A percentile compares a stretch with the other conserved stretches of the same genome.
These are phyloP conservation scores for Lasioglossum malachurum DNA, from an alignment of 2,888 invertebrate genomes.

Conservation along the genomic window DNA sequence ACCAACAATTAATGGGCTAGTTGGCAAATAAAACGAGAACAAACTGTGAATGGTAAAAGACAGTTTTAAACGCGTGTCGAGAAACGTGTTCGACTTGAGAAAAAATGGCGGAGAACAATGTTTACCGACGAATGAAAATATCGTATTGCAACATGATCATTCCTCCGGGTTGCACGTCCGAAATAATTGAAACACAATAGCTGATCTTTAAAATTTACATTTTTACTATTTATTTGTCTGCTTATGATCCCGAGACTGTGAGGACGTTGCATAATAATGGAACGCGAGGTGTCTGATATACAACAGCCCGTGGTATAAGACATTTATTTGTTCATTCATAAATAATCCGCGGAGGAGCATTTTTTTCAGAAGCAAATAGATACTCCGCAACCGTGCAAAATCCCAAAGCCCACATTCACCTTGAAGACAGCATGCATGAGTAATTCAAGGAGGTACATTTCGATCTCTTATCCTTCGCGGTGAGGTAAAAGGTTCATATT, in stretches of 20 bases:
- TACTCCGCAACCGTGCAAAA: not conserved
- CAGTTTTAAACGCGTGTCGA: not conserved
- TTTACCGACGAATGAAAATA: too few relatives aligned
- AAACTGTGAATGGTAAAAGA: not conserved
- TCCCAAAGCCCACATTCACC: slow-evolving; percentile 17
- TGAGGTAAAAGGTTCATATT: slow-evolving; percentile 58
- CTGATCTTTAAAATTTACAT: too few relatives aligned
- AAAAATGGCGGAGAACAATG: too few relatives aligned
- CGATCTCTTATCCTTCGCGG: slow-evolving; percentile 24
- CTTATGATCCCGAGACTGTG: not conserved
- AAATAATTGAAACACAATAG: too few relatives aligned
- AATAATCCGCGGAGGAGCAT: not conserved
- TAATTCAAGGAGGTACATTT: slow-evolving; percentile 55
- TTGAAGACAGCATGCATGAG: slow-evolving; percentile 49
- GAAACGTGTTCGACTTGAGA: too few relatives aligned
- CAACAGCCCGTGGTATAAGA: not conserved
- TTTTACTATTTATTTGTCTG: not conserved
- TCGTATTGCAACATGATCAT: too few relatives aligned
- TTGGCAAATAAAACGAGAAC: not conserved
- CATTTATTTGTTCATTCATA: not conserved
- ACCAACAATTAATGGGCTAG: not conserved
- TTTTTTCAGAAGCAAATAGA: not conserved
- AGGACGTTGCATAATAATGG: too few relatives aligned
- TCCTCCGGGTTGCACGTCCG: too few relatives aligned
- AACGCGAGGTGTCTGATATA: not conserved